Percentiles rank a stretch among this genome's conserved stretches.
Conservation (phyloP, 2,888 invertebrate species). For the Petrolisthes cinctipes region DNA sequence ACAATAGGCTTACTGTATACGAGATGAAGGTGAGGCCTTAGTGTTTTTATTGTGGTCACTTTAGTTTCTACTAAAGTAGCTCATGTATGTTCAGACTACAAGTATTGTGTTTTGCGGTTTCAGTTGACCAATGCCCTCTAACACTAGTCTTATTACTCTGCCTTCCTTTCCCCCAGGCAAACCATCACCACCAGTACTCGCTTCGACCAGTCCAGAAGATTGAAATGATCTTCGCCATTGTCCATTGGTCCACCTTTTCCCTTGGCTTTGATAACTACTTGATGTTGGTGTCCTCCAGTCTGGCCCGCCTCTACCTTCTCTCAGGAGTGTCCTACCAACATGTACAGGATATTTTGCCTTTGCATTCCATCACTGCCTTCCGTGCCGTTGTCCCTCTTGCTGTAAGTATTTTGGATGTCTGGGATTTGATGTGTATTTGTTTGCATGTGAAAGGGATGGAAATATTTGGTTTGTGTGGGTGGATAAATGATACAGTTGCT, state of each 20-base stretch:
- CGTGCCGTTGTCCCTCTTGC: conserved; percentile 28
- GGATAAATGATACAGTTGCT: too few species aligned
- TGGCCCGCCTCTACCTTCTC: conserved; percentile 13
- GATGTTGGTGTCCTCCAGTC: conserved; percentile 15
- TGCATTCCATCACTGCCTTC: conserved; percentile 6
- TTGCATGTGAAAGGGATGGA: too few species aligned
- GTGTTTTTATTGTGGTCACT: neutral
- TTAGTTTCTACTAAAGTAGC: too few species aligned
- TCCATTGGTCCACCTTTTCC: conserved; percentile 31
- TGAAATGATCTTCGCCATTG: neutral
- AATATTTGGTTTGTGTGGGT: too few species aligned
- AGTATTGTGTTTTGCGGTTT: neutral
- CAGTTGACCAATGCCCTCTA: neutral
- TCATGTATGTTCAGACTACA: neutral
- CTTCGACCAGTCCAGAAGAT: neutral
- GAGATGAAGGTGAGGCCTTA: conserved; percentile 12
- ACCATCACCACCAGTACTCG: neutral
- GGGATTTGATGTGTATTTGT: too few species aligned
- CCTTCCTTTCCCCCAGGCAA: neutral
- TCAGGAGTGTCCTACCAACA: conserved; percentile 17
- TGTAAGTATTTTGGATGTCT: conserved; percentile 6
- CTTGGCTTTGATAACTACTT: conserved; percentile 37
- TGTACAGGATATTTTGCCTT: conserved; percentile 10
- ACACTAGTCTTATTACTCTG: neutral
- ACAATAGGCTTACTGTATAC: neutral